Conservation (phyloP, 2,888 invertebrate species). For the Drosophila villosipedis region DNA sequence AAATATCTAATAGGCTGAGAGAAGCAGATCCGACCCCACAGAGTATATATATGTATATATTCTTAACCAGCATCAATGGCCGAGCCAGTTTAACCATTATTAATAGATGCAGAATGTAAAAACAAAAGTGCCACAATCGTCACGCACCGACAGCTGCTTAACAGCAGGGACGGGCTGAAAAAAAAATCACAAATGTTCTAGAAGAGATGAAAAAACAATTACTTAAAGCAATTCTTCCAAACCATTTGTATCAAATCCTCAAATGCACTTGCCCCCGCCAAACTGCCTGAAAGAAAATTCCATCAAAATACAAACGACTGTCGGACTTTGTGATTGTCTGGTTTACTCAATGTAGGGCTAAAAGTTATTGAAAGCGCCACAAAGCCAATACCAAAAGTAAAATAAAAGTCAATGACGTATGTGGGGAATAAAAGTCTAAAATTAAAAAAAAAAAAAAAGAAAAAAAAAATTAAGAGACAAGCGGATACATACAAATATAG, state of each 20-base stretch:
- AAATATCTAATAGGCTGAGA: background rate
- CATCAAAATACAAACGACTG: conserved; percentile 51
- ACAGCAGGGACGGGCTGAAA: conserved; percentile 15
- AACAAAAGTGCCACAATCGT: conserved; percentile 10
- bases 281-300: conserved; percentile 58
- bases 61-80: background rate
- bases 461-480: conserved; percentile 26
- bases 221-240: conserved; percentile 79
- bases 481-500: conserved; percentile 15
- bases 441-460: conserved; percentile 22
- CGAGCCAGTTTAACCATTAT: background rate
- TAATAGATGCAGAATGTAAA: background rate
- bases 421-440: conserved; percentile 57
- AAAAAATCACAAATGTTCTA: conserved; percentile 42
- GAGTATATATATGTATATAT: background rate
- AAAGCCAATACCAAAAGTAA: conserved; percentile 67
- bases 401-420: conserved; percentile 73
- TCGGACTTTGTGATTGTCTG: conserved; percentile 48
- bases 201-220: conserved; percentile 72
- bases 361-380: conserved; percentile 61
- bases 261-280: conserved; percentile 76
- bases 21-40: background rate
- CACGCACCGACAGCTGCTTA: conserved; percentile 5
- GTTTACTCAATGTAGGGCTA: conserved; percentile 37
- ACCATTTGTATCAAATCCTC: conserved; percentile 80